Conservation (phyloP, 2,113 vertebrate species). For the Cynopterus brachyotis region DNA sequence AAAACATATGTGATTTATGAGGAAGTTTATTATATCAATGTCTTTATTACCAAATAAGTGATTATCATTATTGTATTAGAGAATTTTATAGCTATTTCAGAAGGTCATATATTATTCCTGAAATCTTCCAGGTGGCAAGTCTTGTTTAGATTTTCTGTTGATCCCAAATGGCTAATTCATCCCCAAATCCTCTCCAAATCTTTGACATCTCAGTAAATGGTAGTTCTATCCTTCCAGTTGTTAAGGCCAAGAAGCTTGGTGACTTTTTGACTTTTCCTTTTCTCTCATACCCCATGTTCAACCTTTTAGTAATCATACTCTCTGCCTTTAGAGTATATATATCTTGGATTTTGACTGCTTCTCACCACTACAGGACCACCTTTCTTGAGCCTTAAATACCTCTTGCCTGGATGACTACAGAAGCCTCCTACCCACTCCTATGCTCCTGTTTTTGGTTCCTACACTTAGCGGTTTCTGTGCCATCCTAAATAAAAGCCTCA, state of each 20-base stretch:
- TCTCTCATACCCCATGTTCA: background rate
- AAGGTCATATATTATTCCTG: background rate
- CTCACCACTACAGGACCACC: rapidly evolving
- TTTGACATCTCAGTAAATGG: background rate
- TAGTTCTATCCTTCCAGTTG: background rate
- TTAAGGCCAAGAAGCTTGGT: background rate
- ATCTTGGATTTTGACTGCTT: background rate
- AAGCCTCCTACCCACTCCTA: no score
- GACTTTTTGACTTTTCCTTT: background rate
- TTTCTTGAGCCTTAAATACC: background rate
- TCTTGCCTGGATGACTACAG: background rate
- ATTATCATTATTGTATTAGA: background rate
- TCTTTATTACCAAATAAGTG: background rate
- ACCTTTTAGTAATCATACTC: background rate
- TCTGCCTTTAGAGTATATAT: background rate
- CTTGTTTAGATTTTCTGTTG: background rate
- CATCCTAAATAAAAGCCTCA: background rate
- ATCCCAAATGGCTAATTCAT: background rate
- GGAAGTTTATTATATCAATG: background rate
- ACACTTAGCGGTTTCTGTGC: background rate
- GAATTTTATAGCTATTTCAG: background rate
- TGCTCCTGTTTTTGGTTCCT: background rate
- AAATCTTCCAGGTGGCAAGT: background rate
- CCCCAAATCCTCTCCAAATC: background rate
- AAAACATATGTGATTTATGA: background rate